Evolutionary conservation across 1,140 invertebrate genomes (phyloP).

Genomic region (Saccostrea cuccullata): DNA sequence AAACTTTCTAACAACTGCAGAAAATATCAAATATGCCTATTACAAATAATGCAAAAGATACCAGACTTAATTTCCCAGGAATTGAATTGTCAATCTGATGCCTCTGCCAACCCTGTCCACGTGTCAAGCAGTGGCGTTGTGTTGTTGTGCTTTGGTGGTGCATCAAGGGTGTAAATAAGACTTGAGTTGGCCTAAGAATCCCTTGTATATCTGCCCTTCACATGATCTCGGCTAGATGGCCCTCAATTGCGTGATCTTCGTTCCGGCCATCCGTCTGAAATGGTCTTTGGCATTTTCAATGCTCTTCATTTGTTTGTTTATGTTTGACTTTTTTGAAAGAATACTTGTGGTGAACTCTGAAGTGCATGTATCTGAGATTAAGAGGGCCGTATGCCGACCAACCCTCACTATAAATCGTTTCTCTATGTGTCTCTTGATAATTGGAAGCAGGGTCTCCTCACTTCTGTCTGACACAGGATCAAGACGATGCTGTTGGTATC

Average conservation of each 20-base stretch:
- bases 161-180: background rate
- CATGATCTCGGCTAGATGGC: slow-evolving; percentile 7
- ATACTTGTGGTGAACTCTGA: slow-evolving; percentile 37
- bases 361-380: slow-evolving; percentile 38
- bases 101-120: background rate
- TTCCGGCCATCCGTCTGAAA: slow-evolving; percentile 23
- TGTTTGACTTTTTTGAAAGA: slow-evolving; percentile 20
- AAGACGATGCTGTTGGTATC: background rate
- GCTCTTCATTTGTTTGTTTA: slow-evolving; percentile 22
- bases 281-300: slow-evolving; percentile 44
- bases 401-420: slow-evolving; percentile 31
- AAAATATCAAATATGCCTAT: no score
- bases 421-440: slow-evolving; percentile 38
- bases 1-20: no score
- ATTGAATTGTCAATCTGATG: background rate
- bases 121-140: background rate
- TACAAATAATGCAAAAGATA: background rate
- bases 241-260: slow-evolving; percentile 14
- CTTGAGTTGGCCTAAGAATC: background rate
- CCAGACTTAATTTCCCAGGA: background rate
- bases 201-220: background rate
- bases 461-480: background rate
- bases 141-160: background rate
- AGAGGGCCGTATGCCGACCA: slow-evolving; percentile 36
- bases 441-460: background rate